phyloP scores from a whole-genome alignment of 2,113 vertebrate species.

The Illadopsis cleaveri region DNA sequence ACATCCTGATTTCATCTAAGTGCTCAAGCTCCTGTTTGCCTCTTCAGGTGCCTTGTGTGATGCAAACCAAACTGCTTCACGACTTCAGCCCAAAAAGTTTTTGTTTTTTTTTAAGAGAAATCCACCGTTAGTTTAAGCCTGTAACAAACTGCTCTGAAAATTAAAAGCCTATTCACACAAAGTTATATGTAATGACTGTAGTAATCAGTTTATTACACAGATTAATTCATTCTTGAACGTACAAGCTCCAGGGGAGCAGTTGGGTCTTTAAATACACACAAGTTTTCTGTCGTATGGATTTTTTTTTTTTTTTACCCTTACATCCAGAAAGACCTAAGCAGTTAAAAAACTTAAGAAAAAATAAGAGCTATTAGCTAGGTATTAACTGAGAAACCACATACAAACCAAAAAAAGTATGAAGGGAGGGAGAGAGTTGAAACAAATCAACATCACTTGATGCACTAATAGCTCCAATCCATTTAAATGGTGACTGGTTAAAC shows the following conservation, averaged over 20 bases:
- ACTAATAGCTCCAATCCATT: slow-evolving; percentile 84
- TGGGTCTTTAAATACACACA: slow-evolving; percentile 99
- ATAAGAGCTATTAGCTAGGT: slow-evolving; percentile 96
- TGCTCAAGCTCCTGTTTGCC: slow-evolving; percentile 50
- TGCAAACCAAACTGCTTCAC: slow-evolving; percentile 62
- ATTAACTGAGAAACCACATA: slow-evolving; percentile 92
- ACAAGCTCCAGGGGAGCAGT: slow-evolving; percentile 97
- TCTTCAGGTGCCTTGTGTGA: slow-evolving; percentile 48
- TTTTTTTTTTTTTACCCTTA: slow-evolving; percentile 83
- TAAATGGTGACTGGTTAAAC: slow-evolving; percentile 70
- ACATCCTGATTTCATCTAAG: slow-evolving; percentile 48
- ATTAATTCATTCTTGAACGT: slow-evolving; percentile 98
- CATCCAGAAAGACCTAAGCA: slow-evolving; percentile 94
- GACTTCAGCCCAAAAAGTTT: slow-evolving; percentile 59
- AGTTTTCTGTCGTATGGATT: slow-evolving; percentile 93
- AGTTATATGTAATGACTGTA: slow-evolving; percentile 88
- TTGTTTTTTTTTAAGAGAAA: slow-evolving; percentile 4
- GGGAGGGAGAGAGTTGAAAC: slow-evolving; percentile 71
- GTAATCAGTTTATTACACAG: slow-evolving; percentile 99
- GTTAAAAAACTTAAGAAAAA: slow-evolving; percentile 88
- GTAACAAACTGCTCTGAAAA: slow-evolving; percentile 69
- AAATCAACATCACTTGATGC: slow-evolving; percentile 82
- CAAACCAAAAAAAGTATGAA: slow-evolving; percentile 84
- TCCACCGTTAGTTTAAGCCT: slow-evolving; percentile 68
- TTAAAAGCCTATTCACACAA: slow-evolving; percentile 81